Evolutionary conservation across 2,113 vertebrate genomes (phyloP), one percentile per base, ranked within the genome.

Genomic region (Neotoma lepida): DNA sequence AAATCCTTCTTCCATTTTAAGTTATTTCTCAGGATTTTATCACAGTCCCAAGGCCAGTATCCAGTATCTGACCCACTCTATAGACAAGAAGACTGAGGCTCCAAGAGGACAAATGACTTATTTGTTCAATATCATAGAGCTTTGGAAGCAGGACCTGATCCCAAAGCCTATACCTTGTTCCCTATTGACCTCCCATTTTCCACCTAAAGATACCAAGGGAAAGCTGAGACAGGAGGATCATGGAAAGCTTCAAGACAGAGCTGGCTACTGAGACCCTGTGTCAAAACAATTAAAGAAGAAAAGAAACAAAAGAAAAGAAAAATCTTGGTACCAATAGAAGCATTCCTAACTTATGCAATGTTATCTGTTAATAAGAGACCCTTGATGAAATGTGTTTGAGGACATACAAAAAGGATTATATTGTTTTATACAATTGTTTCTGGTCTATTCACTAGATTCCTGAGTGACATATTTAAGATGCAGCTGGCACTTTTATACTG

Each of bases 381-480:
- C 33, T n/a, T 66, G 20, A 10, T 89, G 26, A 88, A 73, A 92
- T n/a, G 1, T 49, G 35, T 46, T 2, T 18, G 18, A 14, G 51
- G 17, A 66, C 20, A 77, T 13, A 46, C 28, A 56, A 80, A 22
- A n/a, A 74, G 71, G 39, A 33, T 86, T 9, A 41, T 33, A 6
- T 12, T 63, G 44, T 63, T 85, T 89, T 49, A 85, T 13, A 56
- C 39, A 54, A 41, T 66, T 86, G 26, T 76, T 71, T 90, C 63
- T 73, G 64, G 13, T 46, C 84, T 73, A 66, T 70, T 94, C 44
- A 61, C 28, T 41, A 56, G 68, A 74, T 66, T 85, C 28, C 82
- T 49, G 13, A 92, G 35, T 80, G 88, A 84, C 35, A 54, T 35
- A 44, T n/a, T 71, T 93, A 90, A 95, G 33, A 92, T 54, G 9